phyloP scores from a whole-genome alignment of 2,797 vertebrate species.

The Halcyon leucocephala region DNA sequence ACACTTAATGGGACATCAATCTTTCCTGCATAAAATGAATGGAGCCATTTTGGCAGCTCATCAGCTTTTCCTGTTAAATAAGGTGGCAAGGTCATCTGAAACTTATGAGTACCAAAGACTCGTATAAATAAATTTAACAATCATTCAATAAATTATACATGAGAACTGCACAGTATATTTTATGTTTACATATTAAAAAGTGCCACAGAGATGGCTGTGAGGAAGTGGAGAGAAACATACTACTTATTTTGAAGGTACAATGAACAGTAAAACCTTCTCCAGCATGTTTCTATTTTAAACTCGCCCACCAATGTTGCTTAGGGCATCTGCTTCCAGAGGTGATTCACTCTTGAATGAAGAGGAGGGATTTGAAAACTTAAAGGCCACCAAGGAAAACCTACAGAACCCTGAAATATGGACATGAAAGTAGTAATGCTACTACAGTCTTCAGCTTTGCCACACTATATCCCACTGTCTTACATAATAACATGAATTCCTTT shows the following conservation, averaged over 20 bases:
- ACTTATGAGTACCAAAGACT: constrained; percentile 1
- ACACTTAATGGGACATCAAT: constrained; percentile 38
- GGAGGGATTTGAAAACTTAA: constrained; percentile 28
- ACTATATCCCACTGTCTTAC: not conserved
- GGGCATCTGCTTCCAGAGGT: constrained; percentile 40
- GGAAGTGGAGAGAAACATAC: not conserved
- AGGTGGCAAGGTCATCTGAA: constrained; percentile 60
- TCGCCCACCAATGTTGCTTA: not conserved
- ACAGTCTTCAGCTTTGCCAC: not conserved
- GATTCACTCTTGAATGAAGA: constrained; percentile 33
- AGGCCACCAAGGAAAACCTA: constrained; percentile 14
- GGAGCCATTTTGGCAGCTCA: constrained; percentile 41
- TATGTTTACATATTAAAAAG: constrained; percentile 10
- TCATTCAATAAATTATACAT: not conserved
- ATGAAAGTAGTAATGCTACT: constrained; percentile 13
- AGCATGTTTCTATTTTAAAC: constrained; percentile 49
- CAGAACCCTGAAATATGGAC: not conserved
- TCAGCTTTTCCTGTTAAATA: constrained; percentile 38
- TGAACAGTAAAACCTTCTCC: constrained; percentile 12
- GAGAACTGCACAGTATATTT: not conserved
- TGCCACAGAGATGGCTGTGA: not conserved
- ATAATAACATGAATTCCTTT: constrained; percentile 30
- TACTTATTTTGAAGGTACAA: not conserved
- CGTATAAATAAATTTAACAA: constrained; percentile 6
- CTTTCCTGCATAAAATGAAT: constrained; percentile 61